Evolutionary conservation across 2,113 vertebrate genomes (phyloP).

Genomic region (Brienomyrus brachyistius): DNA sequence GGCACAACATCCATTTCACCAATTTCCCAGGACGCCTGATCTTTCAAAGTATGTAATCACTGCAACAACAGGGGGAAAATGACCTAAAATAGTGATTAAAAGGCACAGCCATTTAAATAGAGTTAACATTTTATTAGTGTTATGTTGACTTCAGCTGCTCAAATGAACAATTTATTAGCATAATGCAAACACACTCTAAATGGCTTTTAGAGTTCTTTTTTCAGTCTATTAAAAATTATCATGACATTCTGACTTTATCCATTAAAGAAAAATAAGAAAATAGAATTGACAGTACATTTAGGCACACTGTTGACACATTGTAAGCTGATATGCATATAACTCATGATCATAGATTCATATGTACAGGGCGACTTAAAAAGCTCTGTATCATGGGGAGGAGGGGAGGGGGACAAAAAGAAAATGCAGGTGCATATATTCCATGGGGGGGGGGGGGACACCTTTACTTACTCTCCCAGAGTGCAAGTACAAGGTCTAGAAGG

Average conservation of each 20-base stretch:
- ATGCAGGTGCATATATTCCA: neutral
- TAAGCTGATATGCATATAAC: constrained; percentile 91
- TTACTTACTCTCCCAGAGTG: neutral
- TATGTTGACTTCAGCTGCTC: constrained; percentile 74
- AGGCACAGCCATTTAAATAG: constrained; percentile 50
- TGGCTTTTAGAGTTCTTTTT: constrained; percentile 62
- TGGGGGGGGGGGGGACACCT: neutral
- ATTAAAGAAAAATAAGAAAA: constrained; percentile 73
- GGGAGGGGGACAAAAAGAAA: neutral
- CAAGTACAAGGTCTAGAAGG: neutral
- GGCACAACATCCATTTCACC: neutral
- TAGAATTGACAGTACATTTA: constrained; percentile 84
- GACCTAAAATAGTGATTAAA: neutral
- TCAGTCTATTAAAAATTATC: constrained; percentile 73
- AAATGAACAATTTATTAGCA: constrained; percentile 77
- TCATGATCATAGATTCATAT: constrained; percentile 74
- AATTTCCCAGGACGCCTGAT: neutral
- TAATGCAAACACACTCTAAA: constrained; percentile 75
- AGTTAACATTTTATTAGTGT: constrained; percentile 99
- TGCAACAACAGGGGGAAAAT: neutral
- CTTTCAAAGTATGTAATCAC: neutral
- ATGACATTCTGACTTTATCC: constrained; percentile 71
- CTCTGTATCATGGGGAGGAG: constrained; percentile 31
- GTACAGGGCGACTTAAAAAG: constrained; percentile 51
- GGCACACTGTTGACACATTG: constrained; percentile 93